Conservation (phyloP, 2,888 invertebrate genomes). For the Tachina grossa region DNA sequence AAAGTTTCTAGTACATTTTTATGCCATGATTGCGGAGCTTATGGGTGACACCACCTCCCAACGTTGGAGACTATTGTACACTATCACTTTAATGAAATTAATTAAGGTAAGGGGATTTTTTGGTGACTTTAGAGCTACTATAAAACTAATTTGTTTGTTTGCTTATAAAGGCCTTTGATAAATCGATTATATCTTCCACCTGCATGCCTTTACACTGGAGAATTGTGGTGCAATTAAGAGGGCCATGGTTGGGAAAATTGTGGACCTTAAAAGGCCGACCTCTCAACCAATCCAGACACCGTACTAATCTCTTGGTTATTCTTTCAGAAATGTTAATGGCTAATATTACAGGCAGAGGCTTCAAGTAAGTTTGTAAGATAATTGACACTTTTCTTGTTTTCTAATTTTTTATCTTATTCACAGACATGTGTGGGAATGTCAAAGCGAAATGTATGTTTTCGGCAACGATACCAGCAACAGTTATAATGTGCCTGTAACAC, state of each 20-base stretch:
- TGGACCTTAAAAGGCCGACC: constrained; percentile 72
- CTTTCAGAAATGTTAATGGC: constrained; percentile 75
- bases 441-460: constrained; percentile 75
- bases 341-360: constrained; percentile 72
- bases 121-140: not conserved
- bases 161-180: constrained; percentile 75
- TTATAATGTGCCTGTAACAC: constrained; percentile 71
- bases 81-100: constrained; percentile 76
- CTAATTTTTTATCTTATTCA: not conserved
- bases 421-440: constrained; percentile 75
- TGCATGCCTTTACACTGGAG: constrained; percentile 73
- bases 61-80: constrained; percentile 74
- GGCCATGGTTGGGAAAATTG: constrained; percentile 75
- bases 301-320: constrained; percentile 75
- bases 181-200: constrained; percentile 70
- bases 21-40: constrained; percentile 73
- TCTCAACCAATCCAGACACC: constrained; percentile 68
- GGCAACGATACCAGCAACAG: constrained; percentile 74
- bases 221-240: constrained; percentile 74
- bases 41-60: constrained; percentile 70
- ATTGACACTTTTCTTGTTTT: not conserved
- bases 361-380: constrained; percentile 73
- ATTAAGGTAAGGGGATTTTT: constrained; percentile 73
- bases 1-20: constrained; percentile 76
- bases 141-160: not conserved